Conservation (phyloP, 1,140 invertebrate genomes). For the Carcinoscorpius rotundicauda region DNA sequence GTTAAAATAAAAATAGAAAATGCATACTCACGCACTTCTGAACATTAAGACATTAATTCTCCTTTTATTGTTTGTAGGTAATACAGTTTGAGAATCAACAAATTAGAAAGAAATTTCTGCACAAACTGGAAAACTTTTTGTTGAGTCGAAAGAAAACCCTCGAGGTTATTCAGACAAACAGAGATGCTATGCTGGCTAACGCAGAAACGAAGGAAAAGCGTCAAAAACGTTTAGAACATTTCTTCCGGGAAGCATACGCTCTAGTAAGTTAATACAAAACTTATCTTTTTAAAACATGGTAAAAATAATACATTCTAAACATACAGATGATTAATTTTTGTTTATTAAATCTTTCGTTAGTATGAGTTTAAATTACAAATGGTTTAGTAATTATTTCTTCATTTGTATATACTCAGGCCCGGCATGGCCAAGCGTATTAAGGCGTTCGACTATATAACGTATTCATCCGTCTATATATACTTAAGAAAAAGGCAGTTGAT, state of each 20-base stretch:
- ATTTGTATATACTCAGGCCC: no score
- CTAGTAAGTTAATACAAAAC: constrained; percentile 36
- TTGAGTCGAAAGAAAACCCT: constrained; percentile 67
- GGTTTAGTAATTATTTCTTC: no score
- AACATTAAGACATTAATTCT: constrained; percentile 1
- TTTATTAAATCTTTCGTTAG: background rate
- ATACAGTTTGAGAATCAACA: constrained; percentile 75
- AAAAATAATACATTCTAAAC: no score
- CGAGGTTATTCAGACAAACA: constrained; percentile 47
- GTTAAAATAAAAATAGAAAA: no score
- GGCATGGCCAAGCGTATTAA: no score
- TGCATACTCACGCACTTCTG: no score
- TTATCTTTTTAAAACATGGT: background rate
- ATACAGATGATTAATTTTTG: background rate
- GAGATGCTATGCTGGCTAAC: constrained; percentile 79
- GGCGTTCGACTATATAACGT: no score
- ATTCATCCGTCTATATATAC: no score
- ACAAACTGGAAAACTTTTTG: constrained; percentile 74
- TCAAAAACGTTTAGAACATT: constrained; percentile 89
- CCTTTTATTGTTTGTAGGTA: constrained; percentile 36
- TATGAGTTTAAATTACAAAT: no score
- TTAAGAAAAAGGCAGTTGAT: no score
- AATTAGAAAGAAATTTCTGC: constrained; percentile 73
- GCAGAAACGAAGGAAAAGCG: constrained; percentile 92
- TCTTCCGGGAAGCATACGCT: constrained; percentile 96